Percentiles rank a stretch among this genome's conserved stretches.
Evolutionary conservation across 2,113 vertebrate species (phyloP).

Genomic region (Azemiops feae): DNA sequence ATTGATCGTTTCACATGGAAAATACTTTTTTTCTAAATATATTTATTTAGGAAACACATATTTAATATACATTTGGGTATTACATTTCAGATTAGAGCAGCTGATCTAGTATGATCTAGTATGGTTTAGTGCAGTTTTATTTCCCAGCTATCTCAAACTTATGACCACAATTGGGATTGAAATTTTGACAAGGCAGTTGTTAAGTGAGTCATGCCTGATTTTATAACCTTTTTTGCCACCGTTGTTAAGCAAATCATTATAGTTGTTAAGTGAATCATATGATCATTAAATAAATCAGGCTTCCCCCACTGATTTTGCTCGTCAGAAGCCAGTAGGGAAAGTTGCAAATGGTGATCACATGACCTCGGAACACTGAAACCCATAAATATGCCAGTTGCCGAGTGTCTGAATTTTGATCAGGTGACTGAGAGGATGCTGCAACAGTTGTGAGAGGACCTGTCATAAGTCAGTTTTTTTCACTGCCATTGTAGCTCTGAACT

Average conservation of each 20-base stretch:
- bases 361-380: neutral
- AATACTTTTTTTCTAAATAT: neutral
- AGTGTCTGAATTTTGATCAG: neutral
- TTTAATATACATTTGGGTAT: neutral
- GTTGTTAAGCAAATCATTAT: neutral
- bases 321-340: neutral
- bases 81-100: neutral
- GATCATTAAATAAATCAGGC: neutral
- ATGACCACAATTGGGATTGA: neutral
- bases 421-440: neutral
- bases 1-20: neutral
- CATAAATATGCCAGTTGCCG: neutral
- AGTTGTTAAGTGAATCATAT: neutral
- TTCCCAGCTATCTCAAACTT: neutral
- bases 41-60: too few species aligned
- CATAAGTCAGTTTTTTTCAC: neutral
- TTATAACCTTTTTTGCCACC: neutral
- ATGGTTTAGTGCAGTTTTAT: neutral
- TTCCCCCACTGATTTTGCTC: neutral
- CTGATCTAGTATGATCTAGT: neutral
- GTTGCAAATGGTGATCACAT: neutral
- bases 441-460: neutral
- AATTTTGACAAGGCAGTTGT: neutral
- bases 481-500: neutral
- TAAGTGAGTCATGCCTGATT: neutral